Evolutionary conservation across 2,888 invertebrate species (phyloP), one percentile per base, ranked within the genome.

Genomic region (Agrilus cyanescens): DNA sequence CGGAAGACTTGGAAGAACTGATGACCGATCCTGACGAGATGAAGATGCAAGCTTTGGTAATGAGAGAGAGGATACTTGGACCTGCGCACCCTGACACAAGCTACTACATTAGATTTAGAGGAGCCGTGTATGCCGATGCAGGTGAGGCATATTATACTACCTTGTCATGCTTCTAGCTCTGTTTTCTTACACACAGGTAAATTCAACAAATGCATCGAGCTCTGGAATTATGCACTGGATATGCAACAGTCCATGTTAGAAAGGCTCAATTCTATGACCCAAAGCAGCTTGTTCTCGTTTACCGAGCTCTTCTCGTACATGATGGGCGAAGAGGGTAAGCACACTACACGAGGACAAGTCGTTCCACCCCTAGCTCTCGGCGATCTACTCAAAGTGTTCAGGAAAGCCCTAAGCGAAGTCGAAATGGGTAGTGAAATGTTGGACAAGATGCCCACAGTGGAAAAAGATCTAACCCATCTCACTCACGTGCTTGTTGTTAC

Each of bases 51-150:
- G 88, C 86, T 1, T 67, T 96, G 40, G 81, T 95, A 46, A 89
- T 95, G 47, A 73, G 95, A 43, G 94, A 95, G 68, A 73, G 95
- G 56, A 94, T 95, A 54, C 70, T 95, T 48, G 73, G 80, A 2
- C 93, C 94, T 2, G 91, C 90, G 7, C 95, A 96, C 76, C 94
- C 95, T 0, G 94, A 95, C 68, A 95, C 95, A 35, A 89, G 90
- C 57, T 95, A 95, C 70, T 95, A 93, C 69, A 93, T 96, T 53
- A 78, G 95, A 13, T 94, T 90, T 68, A 46, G 59, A 37, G 57
- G 61, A 12, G 67, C 64, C 3, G 63, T 94, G 49, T 95, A 94
- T 70, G 95, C 95, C 32, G 95, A 95, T 68, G 85, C 89, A 50
- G 67, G 25, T 25, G 4, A 25, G 25, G 25, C 10, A 25, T 10